Base-by-base conservation (phyloP, 2,888 invertebrate species). In the Nineta flava region DNA sequence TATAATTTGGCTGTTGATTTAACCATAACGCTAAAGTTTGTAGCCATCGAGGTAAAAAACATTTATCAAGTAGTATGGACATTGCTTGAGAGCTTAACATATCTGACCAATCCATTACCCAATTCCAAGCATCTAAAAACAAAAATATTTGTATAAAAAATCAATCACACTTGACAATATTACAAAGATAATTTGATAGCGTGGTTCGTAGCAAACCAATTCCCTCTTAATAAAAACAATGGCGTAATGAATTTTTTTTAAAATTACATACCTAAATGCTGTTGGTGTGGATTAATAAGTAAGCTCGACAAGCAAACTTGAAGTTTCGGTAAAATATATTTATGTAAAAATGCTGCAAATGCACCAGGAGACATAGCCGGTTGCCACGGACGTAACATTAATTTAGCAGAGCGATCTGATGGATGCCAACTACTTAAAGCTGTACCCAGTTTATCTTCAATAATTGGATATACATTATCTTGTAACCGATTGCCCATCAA, bases 391-490 rank as follows among this genome's bases (percentile, higher is more conserved):
- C 82, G 78, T 21, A 99, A 73, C 73, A 97, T 90, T 19, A 87
- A 76, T 55, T 88, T 79, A 0, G 96, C 97, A 0, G 96, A 96
- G 38, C 80, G 75, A 71, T 97, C 97, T 0, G 87, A 87, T 0
- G 96, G 95, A 69, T 93, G 87, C 97, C 97, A 99, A 49, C 83
- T 84, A n/a, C 78, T 75, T 53, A 99, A 72, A 10, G 96, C 96
- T 35, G 77, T 76, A 31, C 88, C 86, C 47, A 99, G 72, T 62
- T 96, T 96, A 48, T 93, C 84, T 43, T 96, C 77, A 57, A 99
- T 92, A 42, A 87, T 80, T 1, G 92, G 90, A 71, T 92, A 95
- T 34, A 94, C 80, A 1, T 71, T 68, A 1, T 70, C 68, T 19
- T 76, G 71, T 47, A 81, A 65, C 17, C 75, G 70, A 54, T 65